Conservation (phyloP, 2,888 invertebrate genomes). For the Ectemnius continuus region DNA sequence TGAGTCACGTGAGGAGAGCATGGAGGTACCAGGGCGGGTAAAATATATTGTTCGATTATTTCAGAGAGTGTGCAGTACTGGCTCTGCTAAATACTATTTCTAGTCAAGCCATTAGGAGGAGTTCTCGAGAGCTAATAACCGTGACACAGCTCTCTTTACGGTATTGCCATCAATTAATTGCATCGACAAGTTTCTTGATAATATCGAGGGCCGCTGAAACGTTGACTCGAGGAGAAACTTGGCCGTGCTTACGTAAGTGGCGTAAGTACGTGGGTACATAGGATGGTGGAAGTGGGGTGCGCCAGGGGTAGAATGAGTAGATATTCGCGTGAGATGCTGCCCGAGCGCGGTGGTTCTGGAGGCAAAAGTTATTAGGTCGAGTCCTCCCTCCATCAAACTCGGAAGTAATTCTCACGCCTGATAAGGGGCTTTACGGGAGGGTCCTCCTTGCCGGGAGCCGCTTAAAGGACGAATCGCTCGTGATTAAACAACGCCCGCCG, state of each 20-base stretch:
- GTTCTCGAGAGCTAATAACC: slow-evolving; percentile 56
- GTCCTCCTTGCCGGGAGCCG: neutral
- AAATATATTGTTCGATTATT: slow-evolving; percentile 26
- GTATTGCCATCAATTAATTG: slow-evolving; percentile 60
- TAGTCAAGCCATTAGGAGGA: slow-evolving; percentile 49
- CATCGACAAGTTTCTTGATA: slow-evolving; percentile 58
- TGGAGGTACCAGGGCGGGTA: slow-evolving; percentile 30
- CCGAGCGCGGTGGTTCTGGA: slow-evolving; percentile 28
- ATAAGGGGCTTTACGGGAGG: slow-evolving; percentile 21
- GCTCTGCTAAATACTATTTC: slow-evolving; percentile 9
- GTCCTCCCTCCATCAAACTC: slow-evolving; percentile 37
- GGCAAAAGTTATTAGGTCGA: slow-evolving; percentile 55
- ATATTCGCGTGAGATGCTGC: slow-evolving; percentile 21
- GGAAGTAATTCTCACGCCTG: slow-evolving; percentile 28
- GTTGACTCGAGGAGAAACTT: slow-evolving; percentile 49
- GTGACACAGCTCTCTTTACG: slow-evolving; percentile 51
- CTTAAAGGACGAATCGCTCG: slow-evolving; percentile 11
- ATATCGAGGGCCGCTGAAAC: slow-evolving; percentile 49
- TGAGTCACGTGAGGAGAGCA: slow-evolving; percentile 7
- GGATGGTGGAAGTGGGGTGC: too few relatives aligned
- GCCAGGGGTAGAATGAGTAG: too few relatives aligned
- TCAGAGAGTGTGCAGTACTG: neutral
- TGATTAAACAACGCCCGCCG: slow-evolving; percentile 17
- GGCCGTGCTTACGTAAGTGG: slow-evolving; percentile 41
- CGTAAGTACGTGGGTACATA: slow-evolving; percentile 33